These are phyloP conservation scores for Palloptera scutellata DNA, from an alignment of 2,888 invertebrate species.

Conservation along the genomic window DNA sequence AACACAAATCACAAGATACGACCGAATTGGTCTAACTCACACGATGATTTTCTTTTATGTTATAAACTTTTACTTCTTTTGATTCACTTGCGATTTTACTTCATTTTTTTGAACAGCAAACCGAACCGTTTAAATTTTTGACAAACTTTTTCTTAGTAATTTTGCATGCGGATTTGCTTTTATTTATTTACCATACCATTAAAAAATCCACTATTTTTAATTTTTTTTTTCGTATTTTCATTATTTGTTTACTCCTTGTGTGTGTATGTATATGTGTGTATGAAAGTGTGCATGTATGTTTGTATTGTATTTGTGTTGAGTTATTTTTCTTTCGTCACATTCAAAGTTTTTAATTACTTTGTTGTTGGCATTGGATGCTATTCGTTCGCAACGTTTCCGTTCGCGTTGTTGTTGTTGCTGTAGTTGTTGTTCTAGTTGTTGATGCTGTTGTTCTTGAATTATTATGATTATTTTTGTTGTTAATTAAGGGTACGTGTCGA, in stretches of 20 bases:
- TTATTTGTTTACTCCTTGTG: too few relatives aligned
- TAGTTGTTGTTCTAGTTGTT: constrained; percentile 14
- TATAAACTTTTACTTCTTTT: too few relatives aligned
- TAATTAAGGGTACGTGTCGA: constrained; percentile 30
- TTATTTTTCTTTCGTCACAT: constrained; percentile 29
- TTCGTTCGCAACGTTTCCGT: not conserved
- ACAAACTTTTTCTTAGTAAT: not conserved
- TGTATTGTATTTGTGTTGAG: constrained; percentile 3
- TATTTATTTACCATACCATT: not conserved
- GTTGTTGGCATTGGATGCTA: constrained; percentile 9
- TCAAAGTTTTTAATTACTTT: constrained; percentile 27
- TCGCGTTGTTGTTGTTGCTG: constrained; percentile 6
- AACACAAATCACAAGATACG: too few relatives aligned
- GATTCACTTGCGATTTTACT: too few relatives aligned
- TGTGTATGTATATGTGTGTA: too few relatives aligned
- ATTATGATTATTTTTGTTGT: constrained; percentile 26
- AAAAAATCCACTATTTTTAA: constrained; percentile 1
- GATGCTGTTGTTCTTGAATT: constrained; percentile 23
- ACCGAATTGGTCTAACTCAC: too few relatives aligned
- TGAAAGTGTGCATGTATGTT: too few relatives aligned
- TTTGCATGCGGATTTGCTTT: not conserved
- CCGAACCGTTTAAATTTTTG: not conserved
- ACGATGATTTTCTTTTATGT: too few relatives aligned
- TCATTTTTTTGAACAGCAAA: too few relatives aligned
- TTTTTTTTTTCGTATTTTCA: not conserved